Percentiles rank a stretch among this genome's conserved stretches.
phyloP scores from a whole-genome alignment of 2,888 invertebrate species.

The Drosophila anomelani region DNA sequence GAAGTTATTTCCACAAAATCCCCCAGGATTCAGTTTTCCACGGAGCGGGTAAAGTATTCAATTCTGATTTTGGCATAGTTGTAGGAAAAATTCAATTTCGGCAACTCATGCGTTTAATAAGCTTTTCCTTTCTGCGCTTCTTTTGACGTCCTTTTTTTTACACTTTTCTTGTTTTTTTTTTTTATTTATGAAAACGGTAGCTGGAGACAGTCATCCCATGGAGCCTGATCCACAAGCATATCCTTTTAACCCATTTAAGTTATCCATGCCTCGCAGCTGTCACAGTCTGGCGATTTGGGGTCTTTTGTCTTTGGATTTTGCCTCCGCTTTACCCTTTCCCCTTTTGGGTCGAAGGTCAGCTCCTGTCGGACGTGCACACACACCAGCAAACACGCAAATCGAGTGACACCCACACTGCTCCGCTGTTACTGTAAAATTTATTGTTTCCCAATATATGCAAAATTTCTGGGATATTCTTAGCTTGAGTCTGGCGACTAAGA shows the following conservation, averaged over 20 bases:
- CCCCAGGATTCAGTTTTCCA: not conserved
- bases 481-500: not conserved
- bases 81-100: slow-evolving; percentile 39
- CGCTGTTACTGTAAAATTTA: slow-evolving; percentile 67
- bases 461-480: slow-evolving; percentile 13
- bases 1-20: slow-evolving; percentile 37
- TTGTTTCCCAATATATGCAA: slow-evolving; percentile 80
- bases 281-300: slow-evolving; percentile 78
- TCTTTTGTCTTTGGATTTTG: slow-evolving; percentile 65
- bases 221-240: slow-evolving; percentile 49
- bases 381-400: slow-evolving; percentile 17
- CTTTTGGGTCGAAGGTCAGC: slow-evolving; percentile 65
- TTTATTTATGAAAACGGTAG: slow-evolving; percentile 6
- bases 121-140: slow-evolving; percentile 30
- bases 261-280: slow-evolving; percentile 79
- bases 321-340: not conserved
- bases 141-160: not conserved
- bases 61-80: slow-evolving; percentile 38
- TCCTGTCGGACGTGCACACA: slow-evolving; percentile 57
- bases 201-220: not conserved
- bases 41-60: slow-evolving; percentile 16
- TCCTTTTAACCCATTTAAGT: slow-evolving; percentile 78
- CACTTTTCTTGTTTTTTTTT: not conserved
- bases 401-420: slow-evolving; percentile 34
- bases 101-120: slow-evolving; percentile 48